Base-by-base conservation (phyloP, 2,888 invertebrate species). In the Octonoba sinensis region DNA sequence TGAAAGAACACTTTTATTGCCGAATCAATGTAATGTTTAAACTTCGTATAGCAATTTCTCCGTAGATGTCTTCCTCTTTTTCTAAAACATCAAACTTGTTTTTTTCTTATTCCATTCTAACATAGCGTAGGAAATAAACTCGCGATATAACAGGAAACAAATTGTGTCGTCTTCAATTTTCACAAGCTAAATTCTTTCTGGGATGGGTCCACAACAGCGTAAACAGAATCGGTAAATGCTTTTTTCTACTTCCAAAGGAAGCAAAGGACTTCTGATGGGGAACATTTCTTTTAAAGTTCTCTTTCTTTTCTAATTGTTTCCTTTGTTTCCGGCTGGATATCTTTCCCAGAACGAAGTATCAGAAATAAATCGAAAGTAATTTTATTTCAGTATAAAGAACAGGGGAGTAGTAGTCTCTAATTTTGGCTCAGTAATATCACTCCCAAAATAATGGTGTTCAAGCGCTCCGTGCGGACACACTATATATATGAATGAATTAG, bases 131-230 rank as follows among this genome's bases (percentile, higher is more conserved):
- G 59, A 27, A 20, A 22, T 16, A 59, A 59, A 59, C 59, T 24
- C 22, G 59, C 24, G 8, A 51, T 27, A 56, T 76, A 70, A 76
- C 62, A 76, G 69, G 69, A 70, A 76, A 70, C 62, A 76, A 70
- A 76, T 76, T 76, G 69, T 54, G 62, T 70, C 76, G 54, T 69
- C 67, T 76, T 69, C 76, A 76, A 76, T 69, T 76, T 76, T 69
- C 54, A 18, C n/a, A 62, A 76, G 76, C 70, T 76, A 69, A 60
- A 76, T 60, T 70, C 64, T 69, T 54, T 66, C 22, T 22, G 22
- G 49, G 59, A 59, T 67, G 60, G 57, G 49, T 24, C 51, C 60
- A 62, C 69, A 64, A 22, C 62, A 51, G 60, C 69, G 60, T 51
- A 76, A 76, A 70, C 69, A 56, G 69, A 76, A 76, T 70, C 69